Conservation (phyloP, 2,797 vertebrate species). For the Pogoniulus pusillus region DNA sequence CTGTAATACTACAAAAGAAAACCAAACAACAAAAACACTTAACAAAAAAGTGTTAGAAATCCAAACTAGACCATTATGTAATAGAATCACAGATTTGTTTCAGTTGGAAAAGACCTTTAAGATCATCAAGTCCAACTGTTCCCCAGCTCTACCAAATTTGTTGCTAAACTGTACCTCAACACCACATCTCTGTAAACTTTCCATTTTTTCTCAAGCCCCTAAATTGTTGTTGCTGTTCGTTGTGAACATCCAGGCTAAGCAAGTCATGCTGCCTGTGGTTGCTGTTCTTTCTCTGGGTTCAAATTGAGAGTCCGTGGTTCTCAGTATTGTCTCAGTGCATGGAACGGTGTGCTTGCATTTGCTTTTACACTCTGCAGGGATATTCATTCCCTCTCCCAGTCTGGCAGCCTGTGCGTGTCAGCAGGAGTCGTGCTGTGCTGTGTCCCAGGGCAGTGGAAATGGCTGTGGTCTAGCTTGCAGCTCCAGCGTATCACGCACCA, state of each 20-base stretch:
- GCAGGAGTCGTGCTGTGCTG: background rate
- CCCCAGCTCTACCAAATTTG: too few relatives aligned
- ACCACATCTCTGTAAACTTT: background rate
- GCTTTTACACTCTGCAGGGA: background rate
- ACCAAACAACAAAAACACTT: too few relatives aligned
- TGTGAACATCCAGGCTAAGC: background rate
- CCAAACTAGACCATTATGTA: background rate
- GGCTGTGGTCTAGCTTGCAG: background rate
- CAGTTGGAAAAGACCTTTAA: too few relatives aligned
- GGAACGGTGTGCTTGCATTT: background rate
- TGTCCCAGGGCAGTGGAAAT: background rate
- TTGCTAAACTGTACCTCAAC: too few relatives aligned
- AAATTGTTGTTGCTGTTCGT: background rate
- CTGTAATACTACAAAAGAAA: background rate
- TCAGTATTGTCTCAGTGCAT: background rate
- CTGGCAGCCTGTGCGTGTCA: slow-evolving; percentile 5
- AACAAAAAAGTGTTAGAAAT: background rate
- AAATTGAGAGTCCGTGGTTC: background rate
- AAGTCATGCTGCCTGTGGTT: background rate
- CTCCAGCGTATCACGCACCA: slow-evolving; percentile 26
- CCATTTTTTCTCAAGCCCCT: background rate
- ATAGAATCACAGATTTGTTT: background rate
- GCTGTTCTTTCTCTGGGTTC: background rate
- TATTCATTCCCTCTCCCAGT: background rate
- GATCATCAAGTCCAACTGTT: too few relatives aligned